Percentiles rank a stretch among this genome's conserved stretches.
Evolutionary conservation across 2,113 vertebrate species (phyloP).

Genomic region (Petaurus breviceps): DNA sequence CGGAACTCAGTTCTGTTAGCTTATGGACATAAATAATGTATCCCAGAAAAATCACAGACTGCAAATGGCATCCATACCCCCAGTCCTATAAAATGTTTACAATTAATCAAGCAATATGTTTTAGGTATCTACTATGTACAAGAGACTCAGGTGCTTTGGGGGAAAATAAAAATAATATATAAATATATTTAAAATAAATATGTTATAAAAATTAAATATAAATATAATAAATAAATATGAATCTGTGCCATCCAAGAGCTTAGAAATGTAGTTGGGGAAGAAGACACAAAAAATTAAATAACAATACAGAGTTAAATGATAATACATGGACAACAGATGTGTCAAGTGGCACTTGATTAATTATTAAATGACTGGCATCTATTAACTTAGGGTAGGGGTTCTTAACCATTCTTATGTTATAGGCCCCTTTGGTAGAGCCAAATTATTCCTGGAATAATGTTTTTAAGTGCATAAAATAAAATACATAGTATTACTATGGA

Average conservation of each 20-base stretch:
- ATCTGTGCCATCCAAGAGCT: not conserved
- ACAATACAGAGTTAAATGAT: not conserved
- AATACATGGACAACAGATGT: not conserved
- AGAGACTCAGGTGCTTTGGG: not conserved
- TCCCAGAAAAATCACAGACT: not conserved
- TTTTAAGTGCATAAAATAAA: not conserved
- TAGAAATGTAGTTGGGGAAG: not conserved
- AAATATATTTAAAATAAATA: too few relatives aligned
- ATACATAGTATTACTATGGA: not conserved
- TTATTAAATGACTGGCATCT: not conserved
- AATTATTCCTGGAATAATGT: not conserved
- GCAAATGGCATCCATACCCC: not conserved
- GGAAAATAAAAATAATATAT: not conserved
- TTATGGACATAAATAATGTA: not conserved
- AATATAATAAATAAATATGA: not conserved
- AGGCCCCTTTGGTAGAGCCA: not conserved
- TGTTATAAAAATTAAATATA: too few relatives aligned
- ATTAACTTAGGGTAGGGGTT: not conserved
- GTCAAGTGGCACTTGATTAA: not conserved
- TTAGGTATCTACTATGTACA: not conserved
- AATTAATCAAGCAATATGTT: too few relatives aligned
- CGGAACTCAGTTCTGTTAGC: not conserved
- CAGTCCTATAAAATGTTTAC: not conserved
- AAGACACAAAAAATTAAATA: not conserved
- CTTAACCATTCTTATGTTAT: not conserved